Base-by-base conservation (phyloP, 2,797 vertebrate genomes). In the Sebastes nivosus region DNA sequence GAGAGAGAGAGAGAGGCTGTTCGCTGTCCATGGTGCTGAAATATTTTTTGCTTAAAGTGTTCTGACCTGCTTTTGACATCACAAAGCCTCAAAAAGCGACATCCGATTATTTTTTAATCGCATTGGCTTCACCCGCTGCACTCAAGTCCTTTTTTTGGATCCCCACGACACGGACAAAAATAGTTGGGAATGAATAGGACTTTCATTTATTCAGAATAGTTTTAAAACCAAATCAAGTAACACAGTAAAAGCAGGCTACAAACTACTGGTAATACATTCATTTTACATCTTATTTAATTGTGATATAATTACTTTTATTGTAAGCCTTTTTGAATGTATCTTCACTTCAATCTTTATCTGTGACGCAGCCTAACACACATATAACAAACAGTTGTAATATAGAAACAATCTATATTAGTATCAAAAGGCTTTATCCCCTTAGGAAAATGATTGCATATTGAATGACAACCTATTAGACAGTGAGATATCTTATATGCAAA, bases 11-110 rank as follows among this genome's bases (percentile, higher is more conserved):
- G 27, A 27, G 25, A 27, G 25, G 66, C 20, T 65, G 30, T 22
- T 75, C 5, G 6, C 84, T 89, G 82, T 90, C 82, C 82, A 5
- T 74, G 82, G 77, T 77, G 72, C 86, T 88, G 82, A 86, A 78
- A 66, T 77, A 5, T 72, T 60, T 74, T 74, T 11, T 1, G 42
- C 16, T 71, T 52, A 42, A 75, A 60, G 67, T 22, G 61, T 67
- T 58, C 65, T 76, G 75, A 78, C 72, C 80, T 64, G 30, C 55
- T 6, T 7, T 55, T 34, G 59, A 71, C 65, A 5, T 72, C 61
- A 38, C 6, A 2, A 55, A 76, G 69, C 58, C 84, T 78, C 46
- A 52, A 65, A 52, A 67, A 61, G 76, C 2, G 12, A 72, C 63
- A 65, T 67, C 71, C 0, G 18, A 80, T 87, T 70, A 77, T 77